Conservation (phyloP, 1,140 invertebrate species). For the Hylaeus volcanicus region DNA sequence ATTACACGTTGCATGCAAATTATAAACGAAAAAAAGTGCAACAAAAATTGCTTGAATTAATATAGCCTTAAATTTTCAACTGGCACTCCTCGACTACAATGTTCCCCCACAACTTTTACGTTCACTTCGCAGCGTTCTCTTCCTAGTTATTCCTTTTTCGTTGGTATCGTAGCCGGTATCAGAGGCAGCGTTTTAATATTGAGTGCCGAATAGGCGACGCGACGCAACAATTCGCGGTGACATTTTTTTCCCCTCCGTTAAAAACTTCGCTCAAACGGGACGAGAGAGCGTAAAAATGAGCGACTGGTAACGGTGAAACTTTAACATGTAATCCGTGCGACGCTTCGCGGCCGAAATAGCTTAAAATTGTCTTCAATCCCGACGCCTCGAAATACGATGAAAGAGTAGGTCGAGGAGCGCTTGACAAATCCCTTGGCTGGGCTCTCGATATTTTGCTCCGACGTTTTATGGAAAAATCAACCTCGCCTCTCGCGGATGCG, state of each 20-base stretch:
- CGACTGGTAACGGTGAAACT: slow-evolving; percentile 10
- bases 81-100: too few species aligned
- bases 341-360: slow-evolving; percentile 6
- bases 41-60: too few species aligned
- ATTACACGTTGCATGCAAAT: too few species aligned
- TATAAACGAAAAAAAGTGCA: too few species aligned
- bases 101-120: too few species aligned
- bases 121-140: neutral
- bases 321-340: slow-evolving; percentile 32
- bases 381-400: slow-evolving; percentile 8
- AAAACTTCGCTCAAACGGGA: slow-evolving; percentile 11
- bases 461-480: slow-evolving; percentile 57
- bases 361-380: slow-evolving; percentile 42
- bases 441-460: slow-evolving; percentile 54
- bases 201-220: neutral
- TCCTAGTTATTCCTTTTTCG: neutral
- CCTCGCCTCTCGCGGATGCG: slow-evolving; percentile 24
- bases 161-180: slow-evolving; percentile 6
- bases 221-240: neutral
- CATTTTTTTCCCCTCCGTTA: neutral
- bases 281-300: slow-evolving; percentile 11
- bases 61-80: too few species aligned
- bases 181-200: neutral
- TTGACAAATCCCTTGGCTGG: slow-evolving; percentile 51
- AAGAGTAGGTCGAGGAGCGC: slow-evolving; percentile 60